phyloP scores from a whole-genome alignment of 2,113 vertebrate genomes.

The Engraulis encrasicolus region DNA sequence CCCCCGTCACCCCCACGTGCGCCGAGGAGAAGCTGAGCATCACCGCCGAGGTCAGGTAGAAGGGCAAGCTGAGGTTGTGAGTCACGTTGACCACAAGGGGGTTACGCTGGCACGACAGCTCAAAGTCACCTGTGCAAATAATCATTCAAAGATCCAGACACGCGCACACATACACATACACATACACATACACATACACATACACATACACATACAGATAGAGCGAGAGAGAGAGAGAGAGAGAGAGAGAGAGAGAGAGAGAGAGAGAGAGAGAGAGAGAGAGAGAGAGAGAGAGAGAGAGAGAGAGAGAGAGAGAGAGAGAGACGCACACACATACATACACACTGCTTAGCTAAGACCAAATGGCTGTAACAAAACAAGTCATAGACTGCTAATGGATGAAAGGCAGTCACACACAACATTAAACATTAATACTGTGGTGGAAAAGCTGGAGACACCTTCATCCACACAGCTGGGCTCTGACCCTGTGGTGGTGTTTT shows the following conservation, averaged over 20 bases:
- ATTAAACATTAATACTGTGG: not conserved
- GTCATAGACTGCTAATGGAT: not conserved
- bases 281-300: too few species aligned
- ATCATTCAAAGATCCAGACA: not conserved
- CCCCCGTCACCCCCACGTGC: slow-evolving; percentile 81
- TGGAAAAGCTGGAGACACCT: not conserved
- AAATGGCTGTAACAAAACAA: not conserved
- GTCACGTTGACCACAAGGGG: slow-evolving; percentile 84
- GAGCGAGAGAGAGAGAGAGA: too few species aligned
- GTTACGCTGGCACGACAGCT: slow-evolving; percentile 86
- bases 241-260: too few species aligned
- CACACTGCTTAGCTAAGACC: not conserved
- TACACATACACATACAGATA: not conserved
- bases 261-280: too few species aligned
- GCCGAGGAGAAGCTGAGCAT: slow-evolving; percentile 87
- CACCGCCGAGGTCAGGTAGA: slow-evolving; percentile 69
- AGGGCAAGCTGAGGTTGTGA: slow-evolving; percentile 65
- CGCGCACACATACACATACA: slow-evolving; percentile 12
- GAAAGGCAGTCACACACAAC: not conserved
- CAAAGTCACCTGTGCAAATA: slow-evolving; percentile 74
- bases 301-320: too few species aligned
- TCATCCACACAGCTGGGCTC: not conserved
- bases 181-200: not conserved
- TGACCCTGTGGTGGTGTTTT: not conserved
- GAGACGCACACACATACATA: too few species aligned